These are phyloP conservation scores for Amphiprion percula DNA, from an alignment of 2,113 vertebrate species.

Conservation along the genomic window DNA sequence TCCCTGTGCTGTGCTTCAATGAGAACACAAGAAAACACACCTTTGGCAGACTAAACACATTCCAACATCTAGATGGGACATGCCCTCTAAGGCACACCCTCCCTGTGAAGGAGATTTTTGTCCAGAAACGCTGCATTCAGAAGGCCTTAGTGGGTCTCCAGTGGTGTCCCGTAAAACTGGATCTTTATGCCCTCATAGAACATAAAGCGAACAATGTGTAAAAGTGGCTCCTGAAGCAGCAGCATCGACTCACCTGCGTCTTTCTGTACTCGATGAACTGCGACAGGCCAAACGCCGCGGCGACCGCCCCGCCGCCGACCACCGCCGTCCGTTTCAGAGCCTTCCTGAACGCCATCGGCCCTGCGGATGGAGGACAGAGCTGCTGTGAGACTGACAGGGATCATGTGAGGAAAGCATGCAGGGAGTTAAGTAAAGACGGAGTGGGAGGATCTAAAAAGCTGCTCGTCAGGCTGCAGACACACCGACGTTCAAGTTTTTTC, in stretches of 20 bases:
- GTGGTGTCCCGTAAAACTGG: not conserved
- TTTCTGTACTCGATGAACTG: slow-evolving; percentile 92
- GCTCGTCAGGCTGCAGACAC: slow-evolving; percentile 9
- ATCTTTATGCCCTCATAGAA: not conserved
- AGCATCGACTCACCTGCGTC: slow-evolving; percentile 85
- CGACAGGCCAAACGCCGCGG: slow-evolving; percentile 90
- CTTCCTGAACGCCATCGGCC: slow-evolving; percentile 93
- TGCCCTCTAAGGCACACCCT: slow-evolving; percentile 29
- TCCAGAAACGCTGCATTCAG: not conserved
- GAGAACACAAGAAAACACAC: not conserved
- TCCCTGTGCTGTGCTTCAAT: not conserved
- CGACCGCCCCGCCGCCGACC: slow-evolving; percentile 90
- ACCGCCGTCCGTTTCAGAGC: slow-evolving; percentile 88
- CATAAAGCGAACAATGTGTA: not conserved
- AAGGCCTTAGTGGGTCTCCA: not conserved
- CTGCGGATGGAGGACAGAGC: slow-evolving; percentile 48
- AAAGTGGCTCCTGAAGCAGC: too few relatives aligned
- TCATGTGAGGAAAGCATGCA: slow-evolving; percentile 24
- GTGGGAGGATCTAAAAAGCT: slow-evolving; percentile 15
- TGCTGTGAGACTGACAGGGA: slow-evolving; percentile 15
- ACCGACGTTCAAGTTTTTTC: too few relatives aligned
- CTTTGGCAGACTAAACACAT: slow-evolving; percentile 55
- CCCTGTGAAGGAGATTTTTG: not conserved
- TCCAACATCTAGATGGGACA: slow-evolving; percentile 67
- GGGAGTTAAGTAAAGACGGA: not conserved